Evolutionary conservation across 2,113 vertebrate genomes (phyloP), one percentile per base, ranked within the genome.

Genomic region (Mungos mungo): DNA sequence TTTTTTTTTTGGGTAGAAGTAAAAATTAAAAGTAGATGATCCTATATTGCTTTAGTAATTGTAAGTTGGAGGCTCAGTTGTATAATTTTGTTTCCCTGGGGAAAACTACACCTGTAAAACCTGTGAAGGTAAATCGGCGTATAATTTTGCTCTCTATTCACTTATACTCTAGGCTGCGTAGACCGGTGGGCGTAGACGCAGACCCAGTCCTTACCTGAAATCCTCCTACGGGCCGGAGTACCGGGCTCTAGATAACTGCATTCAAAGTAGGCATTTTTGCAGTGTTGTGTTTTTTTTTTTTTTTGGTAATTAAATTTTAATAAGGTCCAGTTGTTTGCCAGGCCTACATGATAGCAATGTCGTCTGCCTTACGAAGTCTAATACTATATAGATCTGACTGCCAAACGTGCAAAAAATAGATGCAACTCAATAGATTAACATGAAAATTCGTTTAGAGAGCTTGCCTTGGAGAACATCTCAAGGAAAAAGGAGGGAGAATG

Each of bases 331-430:
- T 99, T 97, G 96, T 98, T 98, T 97, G 97, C 29, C 88, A 97
- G 98, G 96, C 92, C 97, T 98, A 35, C 16, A 94, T 86, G 96
- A 98, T 98, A 98, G 96, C 92, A 90, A 90, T 97, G 94, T 94
- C 91, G 97, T 97, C 97, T 98, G 97, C 93, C 96, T 90, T 96
- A 95, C 97, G 96, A 98, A 98, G 95, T 96, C 96, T 97, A 86
- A 96, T 68, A 97, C 98, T 98, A 96, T 98, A 98, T 98, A 98
- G 98, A 98, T 99, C 99, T 99, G 99, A 99, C 99, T 99, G 99
- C 98, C 99, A 99, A 99, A 99, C 99, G 97, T 98, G 98, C 98
- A 99, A 98, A 98, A 98, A 98, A 97, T 93, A 98, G 98, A 97
- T 82, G 76, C 88, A 81, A 79, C 96, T 98, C 98, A 98, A 65